Percentiles rank a stretch among this genome's conserved stretches.
These are phyloP conservation scores for Willowsia nigromaculata DNA, from an alignment of 2,888 invertebrate species.

Conservation along the genomic window DNA sequence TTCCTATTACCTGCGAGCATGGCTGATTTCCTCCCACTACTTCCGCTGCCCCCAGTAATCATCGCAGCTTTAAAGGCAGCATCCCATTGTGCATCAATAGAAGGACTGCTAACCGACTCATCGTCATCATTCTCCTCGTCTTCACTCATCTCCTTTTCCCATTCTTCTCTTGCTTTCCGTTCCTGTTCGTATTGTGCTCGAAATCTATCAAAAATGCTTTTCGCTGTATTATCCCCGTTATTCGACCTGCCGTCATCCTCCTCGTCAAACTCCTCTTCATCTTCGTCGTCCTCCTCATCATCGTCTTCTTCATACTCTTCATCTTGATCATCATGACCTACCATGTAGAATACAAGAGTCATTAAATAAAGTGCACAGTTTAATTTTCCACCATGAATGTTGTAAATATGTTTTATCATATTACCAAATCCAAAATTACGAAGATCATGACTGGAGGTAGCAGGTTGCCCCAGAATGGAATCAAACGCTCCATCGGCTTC, in stretches of 20 bases:
- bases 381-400: no score
- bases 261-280: slow-evolving; percentile 61
- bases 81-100: slow-evolving; percentile 66
- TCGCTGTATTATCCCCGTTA: slow-evolving; percentile 57
- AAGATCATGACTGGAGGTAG: slow-evolving; percentile 34
- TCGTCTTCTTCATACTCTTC: slow-evolving; percentile 52
- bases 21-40: slow-evolving; percentile 51
- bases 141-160: slow-evolving; percentile 75
- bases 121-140: slow-evolving; percentile 75
- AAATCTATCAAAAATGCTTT: slow-evolving; percentile 77
- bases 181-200: slow-evolving; percentile 77
- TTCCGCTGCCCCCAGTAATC: slow-evolving; percentile 8
- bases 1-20: slow-evolving; percentile 6
- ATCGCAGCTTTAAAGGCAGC: slow-evolving; percentile 56
- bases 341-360: not conserved
- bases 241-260: slow-evolving; percentile 64
- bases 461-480: slow-evolving; percentile 55
- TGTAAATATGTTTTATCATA: not conserved
- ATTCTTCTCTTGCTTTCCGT: slow-evolving; percentile 76
- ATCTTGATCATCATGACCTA: slow-evolving; percentile 48
- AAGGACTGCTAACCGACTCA: slow-evolving; percentile 65
- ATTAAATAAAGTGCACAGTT: no score
- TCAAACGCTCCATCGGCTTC: slow-evolving; percentile 49
- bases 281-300: slow-evolving; percentile 54
- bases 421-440: slow-evolving; percentile 23